Base-by-base conservation (phyloP, 2,888 invertebrate species). In the Athalia circularis region DNA sequence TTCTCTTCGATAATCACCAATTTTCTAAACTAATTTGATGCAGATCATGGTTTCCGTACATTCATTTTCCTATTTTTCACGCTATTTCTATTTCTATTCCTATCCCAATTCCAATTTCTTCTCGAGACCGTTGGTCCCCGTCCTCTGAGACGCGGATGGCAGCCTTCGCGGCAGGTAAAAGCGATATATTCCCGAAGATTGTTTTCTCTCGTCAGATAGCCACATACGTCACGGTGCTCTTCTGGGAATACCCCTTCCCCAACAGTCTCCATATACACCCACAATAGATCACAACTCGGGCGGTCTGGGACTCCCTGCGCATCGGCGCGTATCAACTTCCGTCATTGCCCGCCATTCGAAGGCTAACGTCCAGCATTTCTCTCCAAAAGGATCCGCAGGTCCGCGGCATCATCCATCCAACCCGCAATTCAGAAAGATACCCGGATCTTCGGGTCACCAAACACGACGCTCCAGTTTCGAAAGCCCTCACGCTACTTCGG, bases 131-230 rank as follows among this genome's bases (percentile, higher is more conserved):
- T 72, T 72, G 61, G 70, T 74, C 57, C 74, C 62, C 50, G 47
- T 72, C 70, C 70, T 67, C 62, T 11, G 57, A 59, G 67, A 67
- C 65, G 77, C 57, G 48, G n/a, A 61, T 29, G 74, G 65, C 80
- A 74, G 72, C 72, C 75, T 79, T 70, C 79, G 79, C 74, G 78
- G 79, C 80, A 78, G 79, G 79, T 77, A 81, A 79, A 84, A 87
- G 84, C 89, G 88, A 89, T 90, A 90, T 87, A 88, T 90, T 86
- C 86, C 86, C 87, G 88, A 90, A 90, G 89, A 90, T 90, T 90
- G 90, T 90, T 90, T 90, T 89, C 89, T 89, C 90, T 89, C 89
- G 88, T 89, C 90, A 90, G 90, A 89, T 90, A 88, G 90, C 89
- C 89, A 87, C 89, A 90, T 90, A 89, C 87, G 90, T 90, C 90